Evolutionary conservation across 2,797 vertebrate genomes (phyloP), one percentile per base, ranked within the genome.

Genomic region (Hydrolagus colliei): DNA sequence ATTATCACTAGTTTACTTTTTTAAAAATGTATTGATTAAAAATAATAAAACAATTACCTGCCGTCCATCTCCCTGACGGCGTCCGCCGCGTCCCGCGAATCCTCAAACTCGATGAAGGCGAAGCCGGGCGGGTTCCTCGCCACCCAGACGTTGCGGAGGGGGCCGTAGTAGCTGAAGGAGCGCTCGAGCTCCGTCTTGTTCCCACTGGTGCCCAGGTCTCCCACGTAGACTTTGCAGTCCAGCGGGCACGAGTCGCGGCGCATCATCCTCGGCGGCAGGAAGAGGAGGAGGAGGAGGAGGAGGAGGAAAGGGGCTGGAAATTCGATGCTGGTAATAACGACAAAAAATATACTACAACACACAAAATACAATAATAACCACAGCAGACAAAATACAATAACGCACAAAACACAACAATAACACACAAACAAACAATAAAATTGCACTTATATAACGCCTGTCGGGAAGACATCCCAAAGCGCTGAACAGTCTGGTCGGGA

Each of bases 101-200:
- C 98, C 92, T 98, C 97, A 93, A 99, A 99, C 87, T 99, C 98
- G 86, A 99, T 96, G 88, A 99, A 99, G 72, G 97, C 97, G 92
- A 99, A 99, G 87, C 98, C 97, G 2, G 97, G 97, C 65, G 97
- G 98, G 90, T 98, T 98, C 90, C 97, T 95, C 0, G 98, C 98
- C 88, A 98, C 97, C 97, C 97, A 98, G 41, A 99, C 97, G 72
- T 96, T 99, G 86, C 97, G 94, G 88, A 99, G 92, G 73, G 97
- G 97, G 86, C 98, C 97, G 27, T 98, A 98, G 89, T 98, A 99
- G 79, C 97, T 97, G 92, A 99, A 99, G 0, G 97, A 93, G 85
- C 96, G 92, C 89, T 99, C 98, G 89, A 98, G 86, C 87, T 99
- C 97, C 0, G 97, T 97, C 92, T 99, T 99, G 91, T 99, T 99